Evolutionary conservation across 2,797 vertebrate species (phyloP).

Genomic region (Sebastes variabilis): DNA sequence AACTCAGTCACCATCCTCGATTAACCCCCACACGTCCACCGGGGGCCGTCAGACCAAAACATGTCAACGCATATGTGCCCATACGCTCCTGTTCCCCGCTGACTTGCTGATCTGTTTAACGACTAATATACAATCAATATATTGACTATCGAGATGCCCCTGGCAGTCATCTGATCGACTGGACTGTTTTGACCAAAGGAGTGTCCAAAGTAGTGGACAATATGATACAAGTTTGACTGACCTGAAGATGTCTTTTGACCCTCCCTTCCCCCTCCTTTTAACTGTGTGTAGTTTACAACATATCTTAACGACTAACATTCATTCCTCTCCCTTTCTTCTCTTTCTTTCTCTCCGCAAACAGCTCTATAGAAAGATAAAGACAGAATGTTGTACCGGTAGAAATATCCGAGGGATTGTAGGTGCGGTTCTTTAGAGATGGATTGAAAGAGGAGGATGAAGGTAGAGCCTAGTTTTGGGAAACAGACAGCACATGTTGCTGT

Average conservation of each 20-base stretch:
- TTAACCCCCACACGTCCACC: constrained; percentile 66
- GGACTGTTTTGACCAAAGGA: constrained; percentile 80
- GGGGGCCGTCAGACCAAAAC: constrained; percentile 73
- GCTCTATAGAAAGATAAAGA: constrained; percentile 33
- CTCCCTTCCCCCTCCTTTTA: constrained; percentile 22
- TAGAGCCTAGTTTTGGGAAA: constrained; percentile 45
- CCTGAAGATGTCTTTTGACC: constrained; percentile 58
- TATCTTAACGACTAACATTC: constrained; percentile 49
- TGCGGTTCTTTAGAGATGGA: constrained; percentile 30
- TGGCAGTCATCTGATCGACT: constrained; percentile 64
- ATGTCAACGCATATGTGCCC: constrained; percentile 79
- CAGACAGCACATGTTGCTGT: constrained; percentile 66
- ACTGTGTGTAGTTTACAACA: constrained; percentile 65
- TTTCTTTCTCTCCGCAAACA: constrained; percentile 39
- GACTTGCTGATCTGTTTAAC: constrained; percentile 65
- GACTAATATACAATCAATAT: constrained; percentile 71
- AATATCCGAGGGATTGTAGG: constrained; percentile 45
- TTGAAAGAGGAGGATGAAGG: constrained; percentile 19
- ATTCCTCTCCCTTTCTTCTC: constrained; percentile 31
- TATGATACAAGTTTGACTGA: constrained; percentile 64
- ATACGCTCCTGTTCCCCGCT: constrained; percentile 62
- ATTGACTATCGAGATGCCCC: constrained; percentile 62
- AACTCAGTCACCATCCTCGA: constrained; percentile 84
- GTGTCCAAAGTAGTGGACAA: constrained; percentile 74
- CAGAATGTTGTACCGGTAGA: constrained; percentile 57